phyloP scores from a whole-genome alignment of 2,113 vertebrate genomes.

The Cyprinodon tularosa region DNA sequence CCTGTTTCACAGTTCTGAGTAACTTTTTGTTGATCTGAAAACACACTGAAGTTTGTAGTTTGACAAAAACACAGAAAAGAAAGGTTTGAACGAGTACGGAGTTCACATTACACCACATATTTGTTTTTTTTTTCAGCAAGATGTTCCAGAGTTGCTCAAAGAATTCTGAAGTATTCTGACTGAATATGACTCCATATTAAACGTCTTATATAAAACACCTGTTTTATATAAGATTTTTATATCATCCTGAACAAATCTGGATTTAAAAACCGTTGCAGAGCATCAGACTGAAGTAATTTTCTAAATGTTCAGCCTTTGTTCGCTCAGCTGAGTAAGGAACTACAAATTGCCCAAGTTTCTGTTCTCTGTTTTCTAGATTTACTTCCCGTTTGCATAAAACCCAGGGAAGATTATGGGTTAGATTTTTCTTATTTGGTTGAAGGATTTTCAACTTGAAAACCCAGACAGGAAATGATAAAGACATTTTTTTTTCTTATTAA shows the following conservation, averaged over 20 bases:
- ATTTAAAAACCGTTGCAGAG: not conserved
- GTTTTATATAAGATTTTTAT: no score
- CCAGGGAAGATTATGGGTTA: not conserved
- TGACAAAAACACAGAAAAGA: not conserved
- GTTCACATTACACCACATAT: not conserved
- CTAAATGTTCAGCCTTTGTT: not conserved
- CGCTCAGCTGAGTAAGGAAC: conserved; percentile 6
- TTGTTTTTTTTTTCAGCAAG: not conserved
- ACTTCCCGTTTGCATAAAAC: not conserved
- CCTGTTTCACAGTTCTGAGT: not conserved
- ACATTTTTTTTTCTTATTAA: not conserved
- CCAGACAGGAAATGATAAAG: not conserved
- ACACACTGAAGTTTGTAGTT: not conserved
- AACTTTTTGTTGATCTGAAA: not conserved
- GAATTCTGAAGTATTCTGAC: not conserved
- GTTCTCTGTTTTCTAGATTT: conserved; percentile 6
- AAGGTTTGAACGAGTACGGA: not conserved
- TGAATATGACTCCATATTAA: not conserved
- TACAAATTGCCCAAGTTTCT: conserved; percentile 12
- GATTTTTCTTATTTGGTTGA: not conserved
- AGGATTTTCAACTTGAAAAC: not conserved
- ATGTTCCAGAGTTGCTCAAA: not conserved
- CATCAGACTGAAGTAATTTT: not conserved
- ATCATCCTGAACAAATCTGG: not conserved
- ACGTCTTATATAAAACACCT: not conserved